Percentiles rank a stretch among this genome's conserved stretches.
phyloP scores from a whole-genome alignment of 2,113 vertebrate genomes.

The Peromyscus maniculatus region DNA sequence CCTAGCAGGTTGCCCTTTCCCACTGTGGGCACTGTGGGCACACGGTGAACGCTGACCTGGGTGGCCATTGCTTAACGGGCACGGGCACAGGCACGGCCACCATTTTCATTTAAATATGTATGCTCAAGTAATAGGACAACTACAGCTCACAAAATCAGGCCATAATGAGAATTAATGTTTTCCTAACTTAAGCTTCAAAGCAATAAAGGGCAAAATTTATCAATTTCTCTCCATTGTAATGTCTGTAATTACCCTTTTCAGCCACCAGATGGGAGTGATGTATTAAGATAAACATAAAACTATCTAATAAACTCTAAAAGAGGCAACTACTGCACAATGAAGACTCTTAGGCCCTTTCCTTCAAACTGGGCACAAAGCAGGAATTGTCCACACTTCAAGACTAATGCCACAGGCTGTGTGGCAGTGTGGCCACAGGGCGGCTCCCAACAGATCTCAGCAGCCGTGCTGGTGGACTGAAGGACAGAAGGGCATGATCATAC shows the following conservation, averaged over 20 bases:
- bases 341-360: neutral
- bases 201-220: neutral
- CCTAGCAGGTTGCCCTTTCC: neutral
- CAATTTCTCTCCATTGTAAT: neutral
- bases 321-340: neutral
- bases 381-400: neutral
- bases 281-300: neutral
- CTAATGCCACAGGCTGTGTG: neutral
- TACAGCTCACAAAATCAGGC: neutral
- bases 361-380: neutral
- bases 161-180: slow-evolving; percentile 44
- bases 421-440: neutral
- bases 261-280: slow-evolving; percentile 62
- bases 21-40: neutral
- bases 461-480: neutral
- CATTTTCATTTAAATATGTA: neutral
- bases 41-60: neutral
- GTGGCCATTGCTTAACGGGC: neutral
- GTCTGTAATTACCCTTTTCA: slow-evolving; percentile 40
- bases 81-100: too few species aligned
- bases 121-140: neutral
- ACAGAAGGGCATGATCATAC: neutral
- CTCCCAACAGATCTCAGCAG: neutral
- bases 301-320: neutral
- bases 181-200: slow-evolving; percentile 20